Percentiles rank a stretch among this genome's conserved stretches.
phyloP scores from a whole-genome alignment of 2,888 invertebrate genomes.

The Ennomos erosarius region DNA sequence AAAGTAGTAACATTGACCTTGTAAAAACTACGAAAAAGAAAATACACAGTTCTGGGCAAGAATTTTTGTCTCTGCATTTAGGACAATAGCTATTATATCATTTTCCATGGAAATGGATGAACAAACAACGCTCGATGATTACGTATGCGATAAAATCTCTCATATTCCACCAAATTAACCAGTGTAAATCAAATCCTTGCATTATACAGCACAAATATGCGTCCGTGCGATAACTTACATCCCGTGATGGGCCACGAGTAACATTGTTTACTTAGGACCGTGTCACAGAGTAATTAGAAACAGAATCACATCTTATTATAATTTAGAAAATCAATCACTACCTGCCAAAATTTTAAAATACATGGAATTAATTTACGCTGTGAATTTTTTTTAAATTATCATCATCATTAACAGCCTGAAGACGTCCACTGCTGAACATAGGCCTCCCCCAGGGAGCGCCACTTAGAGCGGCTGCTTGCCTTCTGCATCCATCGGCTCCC shows the following conservation, averaged over 20 bases:
- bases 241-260: constrained; percentile 44
- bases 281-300: constrained; percentile 5
- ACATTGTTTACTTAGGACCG: constrained; percentile 67
- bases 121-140: neutral
- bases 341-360: too few relatives aligned
- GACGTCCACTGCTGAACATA: too few relatives aligned
- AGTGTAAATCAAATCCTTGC: constrained; percentile 46
- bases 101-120: neutral
- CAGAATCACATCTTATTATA: constrained; percentile 10
- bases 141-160: constrained; percentile 16
- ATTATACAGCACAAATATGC: constrained; percentile 55
- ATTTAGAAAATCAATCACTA: neutral
- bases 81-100: neutral
- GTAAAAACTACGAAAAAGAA: neutral
- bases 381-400: too few relatives aligned
- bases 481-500: too few relatives aligned
- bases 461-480: too few relatives aligned
- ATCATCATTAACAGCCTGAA: too few relatives aligned
- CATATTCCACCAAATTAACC: constrained; percentile 42
- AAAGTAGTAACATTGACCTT: neutral
- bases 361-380: too few relatives aligned
- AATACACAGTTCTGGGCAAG: neutral
- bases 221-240: constrained; percentile 59
- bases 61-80: neutral
- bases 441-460: too few relatives aligned